Conservation (phyloP, 2,113 vertebrate species). For the Capreolus pygargus region DNA sequence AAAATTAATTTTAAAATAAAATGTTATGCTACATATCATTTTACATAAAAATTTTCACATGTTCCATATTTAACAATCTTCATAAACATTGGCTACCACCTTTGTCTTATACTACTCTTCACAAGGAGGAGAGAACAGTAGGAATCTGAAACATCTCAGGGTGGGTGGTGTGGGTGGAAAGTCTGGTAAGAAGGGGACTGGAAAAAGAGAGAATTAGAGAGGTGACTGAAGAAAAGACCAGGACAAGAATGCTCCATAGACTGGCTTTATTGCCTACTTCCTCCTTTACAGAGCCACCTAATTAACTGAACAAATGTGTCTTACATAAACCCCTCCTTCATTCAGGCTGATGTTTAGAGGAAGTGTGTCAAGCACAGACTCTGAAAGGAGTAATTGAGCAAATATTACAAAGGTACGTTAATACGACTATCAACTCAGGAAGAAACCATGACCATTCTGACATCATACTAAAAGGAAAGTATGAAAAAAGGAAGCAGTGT, state of each 20-base stretch:
- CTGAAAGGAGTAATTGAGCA: neutral
- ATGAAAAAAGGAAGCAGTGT: neutral
- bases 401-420: neutral
- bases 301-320: neutral
- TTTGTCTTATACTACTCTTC: neutral
- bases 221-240: neutral
- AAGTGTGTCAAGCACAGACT: neutral
- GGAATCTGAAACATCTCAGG: neutral
- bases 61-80: slow-evolving; percentile 25
- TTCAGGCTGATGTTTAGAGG: neutral
- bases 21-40: neutral
- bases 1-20: neutral
- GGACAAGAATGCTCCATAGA: neutral
- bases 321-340: neutral
- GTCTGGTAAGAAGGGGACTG: neutral
- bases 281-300: neutral
- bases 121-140: neutral
- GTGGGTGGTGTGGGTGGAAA: neutral
- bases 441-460: neutral
- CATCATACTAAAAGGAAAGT: neutral
- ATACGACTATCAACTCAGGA: neutral
- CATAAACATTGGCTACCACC: neutral
- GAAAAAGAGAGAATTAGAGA: neutral
- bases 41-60: slow-evolving; percentile 6
- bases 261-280: neutral